Evolutionary conservation across 2,113 vertebrate species (phyloP).

Genomic region (Sturnira hondurensis): DNA sequence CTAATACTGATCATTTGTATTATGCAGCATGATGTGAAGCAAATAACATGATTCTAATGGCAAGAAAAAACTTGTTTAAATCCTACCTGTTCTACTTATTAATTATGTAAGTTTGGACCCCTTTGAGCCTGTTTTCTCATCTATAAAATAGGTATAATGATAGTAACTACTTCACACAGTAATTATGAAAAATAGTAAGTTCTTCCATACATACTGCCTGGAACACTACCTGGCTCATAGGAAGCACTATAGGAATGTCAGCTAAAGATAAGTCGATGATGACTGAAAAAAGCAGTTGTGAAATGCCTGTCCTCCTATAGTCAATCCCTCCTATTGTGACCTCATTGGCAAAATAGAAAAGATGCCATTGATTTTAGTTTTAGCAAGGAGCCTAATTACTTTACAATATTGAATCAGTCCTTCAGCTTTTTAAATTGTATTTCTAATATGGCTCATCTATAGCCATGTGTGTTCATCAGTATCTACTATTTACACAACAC

Average conservation of each 20-base stretch:
- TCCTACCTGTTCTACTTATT: background rate
- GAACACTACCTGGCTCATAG: background rate
- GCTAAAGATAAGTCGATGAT: background rate
- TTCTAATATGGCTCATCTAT: accelerated
- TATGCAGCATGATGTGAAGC: background rate
- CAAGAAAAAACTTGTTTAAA: background rate
- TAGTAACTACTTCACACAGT: background rate
- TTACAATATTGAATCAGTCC: background rate
- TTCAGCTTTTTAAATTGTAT: background rate
- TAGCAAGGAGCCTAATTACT: background rate
- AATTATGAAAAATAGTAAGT: background rate
- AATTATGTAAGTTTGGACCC: background rate
- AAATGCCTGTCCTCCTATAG: background rate
- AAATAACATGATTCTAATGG: background rate
- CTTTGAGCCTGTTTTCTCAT: background rate
- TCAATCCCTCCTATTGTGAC: background rate
- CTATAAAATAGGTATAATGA: background rate
- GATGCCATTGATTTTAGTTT: background rate
- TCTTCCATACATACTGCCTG: background rate
- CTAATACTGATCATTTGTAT: background rate
- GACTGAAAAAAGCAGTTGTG: background rate
- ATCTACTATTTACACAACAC: background rate
- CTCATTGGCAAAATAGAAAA: background rate
- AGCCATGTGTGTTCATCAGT: background rate
- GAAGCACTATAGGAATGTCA: background rate